Percentiles rank a stretch among this genome's conserved stretches.
These are phyloP conservation scores for Danio jaintianensis DNA, from an alignment of 2,797 vertebrate genomes.

Conservation along the genomic window DNA sequence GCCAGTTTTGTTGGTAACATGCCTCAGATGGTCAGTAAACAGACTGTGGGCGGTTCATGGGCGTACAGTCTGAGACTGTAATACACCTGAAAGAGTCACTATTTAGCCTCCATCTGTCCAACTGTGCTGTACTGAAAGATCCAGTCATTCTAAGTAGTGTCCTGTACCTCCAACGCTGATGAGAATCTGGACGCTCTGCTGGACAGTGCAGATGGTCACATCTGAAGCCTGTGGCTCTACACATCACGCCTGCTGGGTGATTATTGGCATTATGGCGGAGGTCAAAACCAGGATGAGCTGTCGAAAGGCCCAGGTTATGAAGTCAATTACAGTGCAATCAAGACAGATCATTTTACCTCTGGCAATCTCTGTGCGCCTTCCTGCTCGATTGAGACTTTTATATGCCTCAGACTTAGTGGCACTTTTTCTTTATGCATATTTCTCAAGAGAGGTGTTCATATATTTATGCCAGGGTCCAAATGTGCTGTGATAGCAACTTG, in stretches of 20 bases:
- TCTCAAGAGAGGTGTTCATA: constrained; percentile 14
- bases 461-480: constrained; percentile 18
- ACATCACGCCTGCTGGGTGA: constrained; percentile 45
- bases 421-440: constrained; percentile 9
- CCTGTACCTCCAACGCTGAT: constrained; percentile 31
- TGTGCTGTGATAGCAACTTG: constrained; percentile 7
- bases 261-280: constrained; percentile 48
- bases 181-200: constrained; percentile 45
- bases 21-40: not conserved
- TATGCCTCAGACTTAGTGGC: constrained; percentile 19
- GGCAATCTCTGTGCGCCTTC: constrained; percentile 23
- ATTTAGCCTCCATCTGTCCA: constrained; percentile 29
- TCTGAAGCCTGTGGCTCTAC: constrained; percentile 49
- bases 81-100: constrained; percentile 23
- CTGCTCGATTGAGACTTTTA: constrained; percentile 1
- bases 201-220: constrained; percentile 55
- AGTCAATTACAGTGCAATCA: constrained; percentile 55
- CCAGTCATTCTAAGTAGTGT: constrained; percentile 1
- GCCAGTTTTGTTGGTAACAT: not conserved
- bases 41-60: not conserved
- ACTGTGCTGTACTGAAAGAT: constrained; percentile 3
- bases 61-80: not conserved
- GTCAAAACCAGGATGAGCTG: constrained; percentile 46
- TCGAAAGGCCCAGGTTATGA: constrained; percentile 36
- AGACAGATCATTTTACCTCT: constrained; percentile 51